Evolutionary conservation across 2,113 vertebrate species (phyloP), one percentile per base, ranked within the genome.

Genomic region (Rhinichthys klamathensis): DNA sequence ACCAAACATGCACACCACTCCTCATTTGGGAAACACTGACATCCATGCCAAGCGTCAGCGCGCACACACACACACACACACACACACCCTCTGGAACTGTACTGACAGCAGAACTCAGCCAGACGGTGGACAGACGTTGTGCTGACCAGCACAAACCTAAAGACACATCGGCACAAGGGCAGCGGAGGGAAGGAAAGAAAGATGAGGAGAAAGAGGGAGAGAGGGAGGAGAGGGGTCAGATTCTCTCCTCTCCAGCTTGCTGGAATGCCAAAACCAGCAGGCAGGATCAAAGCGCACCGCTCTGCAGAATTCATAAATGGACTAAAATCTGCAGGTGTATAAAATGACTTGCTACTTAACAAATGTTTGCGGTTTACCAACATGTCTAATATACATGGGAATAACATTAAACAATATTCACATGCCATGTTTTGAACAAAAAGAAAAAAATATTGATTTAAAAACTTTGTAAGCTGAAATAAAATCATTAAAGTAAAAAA

Each of bases 71-170:
- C 80, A 51, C 84, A 79, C 79, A 88, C 72, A 80, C 85, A 88
- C 35, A 82, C 86, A 88, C 82, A 86, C 80, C 87, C 86, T 90
- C 69, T 88, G 87, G 87, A 89, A 84, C 78, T 87, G 78, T 63
- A 78, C 91, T 92, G 90, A 92, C 91, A 92, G 91, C 89, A 85
- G 85, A 88, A 77, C 79, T 86, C 82, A 85, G 86, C 87, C 87
- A 91, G 92, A 92, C 92, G 89, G 92, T 92, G 91, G 90, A 91
- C 94, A 95, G 93, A 91, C 91, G 91, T 92, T 93, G 89, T 95
- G 94, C 94, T 95, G 94, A 94, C 92, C 94, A 93, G 92, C 93
- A 92, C 90, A 94, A 94, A 92, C 90, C 89, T 85, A 86, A 82
- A 89, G 81, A 93, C 87, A 84, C 82, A 77, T 88, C 74, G 87